These are phyloP conservation scores for Stenopsyche tienmushanensis DNA, from an alignment of 1,140 invertebrate species.

Conservation along the genomic window DNA sequence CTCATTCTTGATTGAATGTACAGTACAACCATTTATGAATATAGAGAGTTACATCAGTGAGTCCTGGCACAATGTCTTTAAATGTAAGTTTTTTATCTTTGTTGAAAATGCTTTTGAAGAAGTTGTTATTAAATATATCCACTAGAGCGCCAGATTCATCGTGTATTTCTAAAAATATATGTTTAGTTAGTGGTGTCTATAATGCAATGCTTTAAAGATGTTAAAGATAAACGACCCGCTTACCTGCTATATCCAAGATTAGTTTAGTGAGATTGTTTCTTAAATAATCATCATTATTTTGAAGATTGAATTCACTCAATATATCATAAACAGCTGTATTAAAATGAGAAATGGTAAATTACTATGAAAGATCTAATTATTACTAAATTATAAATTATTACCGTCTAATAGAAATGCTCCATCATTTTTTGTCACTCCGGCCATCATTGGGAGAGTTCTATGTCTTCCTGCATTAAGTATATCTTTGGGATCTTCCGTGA, in stretches of 20 bases:
- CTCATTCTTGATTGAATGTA: no score
- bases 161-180: not conserved
- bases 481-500: conserved; percentile 21
- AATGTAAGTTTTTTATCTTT: conserved; percentile 9
- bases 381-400: conserved; percentile 5
- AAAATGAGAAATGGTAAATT: not conserved
- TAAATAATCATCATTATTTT: conserved; percentile 7
- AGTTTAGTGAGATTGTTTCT: conserved; percentile 17
- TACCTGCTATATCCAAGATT: not conserved
- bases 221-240: no score
- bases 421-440: conserved; percentile 35
- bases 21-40: not conserved
- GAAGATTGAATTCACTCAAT: not conserved
- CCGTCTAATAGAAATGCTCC: conserved; percentile 28
- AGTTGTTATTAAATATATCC: conserved; percentile 19
- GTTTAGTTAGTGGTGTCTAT: no score
- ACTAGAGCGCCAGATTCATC: conserved; percentile 8
- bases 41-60: conserved; percentile 18
- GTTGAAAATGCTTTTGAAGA: conserved; percentile 13
- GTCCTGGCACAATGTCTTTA: conserved; percentile 9
- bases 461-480: conserved; percentile 17
- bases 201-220: no score
- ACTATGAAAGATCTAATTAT: not conserved
- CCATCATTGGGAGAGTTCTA: conserved; percentile 32
- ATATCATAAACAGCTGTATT: conserved; percentile 26